Conservation (phyloP, 92 coral and sea anemone genomes). For the Zoanthus solanderi region DNA sequence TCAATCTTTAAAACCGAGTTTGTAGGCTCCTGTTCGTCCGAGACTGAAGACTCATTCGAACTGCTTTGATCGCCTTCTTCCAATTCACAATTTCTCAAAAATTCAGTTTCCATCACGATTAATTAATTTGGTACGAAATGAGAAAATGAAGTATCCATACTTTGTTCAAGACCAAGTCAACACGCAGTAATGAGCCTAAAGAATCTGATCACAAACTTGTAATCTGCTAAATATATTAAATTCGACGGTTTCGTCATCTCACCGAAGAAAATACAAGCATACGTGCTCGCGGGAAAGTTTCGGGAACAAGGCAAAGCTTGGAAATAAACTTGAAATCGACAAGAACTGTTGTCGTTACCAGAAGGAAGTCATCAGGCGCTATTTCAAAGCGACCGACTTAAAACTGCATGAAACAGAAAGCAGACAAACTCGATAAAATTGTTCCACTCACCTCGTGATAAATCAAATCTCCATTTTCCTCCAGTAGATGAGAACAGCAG, state of each 20-base stretch:
- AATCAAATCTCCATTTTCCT: not conserved
- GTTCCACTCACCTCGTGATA: not conserved
- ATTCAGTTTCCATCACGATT: conserved; percentile 14
- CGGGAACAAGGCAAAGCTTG: conserved; percentile 13
- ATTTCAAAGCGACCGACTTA: too few species aligned
- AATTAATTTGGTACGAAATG: not conserved
- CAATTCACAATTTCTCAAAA: conserved; percentile 17
- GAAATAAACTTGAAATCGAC: conserved; percentile 24
- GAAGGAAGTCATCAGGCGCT: conserved; percentile 21
- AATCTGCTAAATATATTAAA: conserved; percentile 15
- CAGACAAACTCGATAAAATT: not conserved
- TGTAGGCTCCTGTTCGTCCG: conserved; percentile 19
- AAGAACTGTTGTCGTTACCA: conserved; percentile 37
- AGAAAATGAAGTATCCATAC: conserved; percentile 11
- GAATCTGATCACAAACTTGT: conserved; percentile 18
- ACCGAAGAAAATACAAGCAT: conserved; percentile 30
- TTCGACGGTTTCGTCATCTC: conserved; percentile 10
- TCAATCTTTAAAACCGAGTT: conserved; percentile 5
- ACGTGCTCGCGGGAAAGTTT: conserved; percentile 9
- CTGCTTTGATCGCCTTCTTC: conserved; percentile 24
- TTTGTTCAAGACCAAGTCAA: conserved; percentile 23
- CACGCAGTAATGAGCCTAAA: not conserved
- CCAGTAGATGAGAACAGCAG: not conserved
- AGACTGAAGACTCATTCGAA: conserved; percentile 13
- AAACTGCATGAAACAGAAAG: too few species aligned